Base-by-base conservation (phyloP, 2,797 vertebrate genomes). In the Enteromius trimaculatus region DNA sequence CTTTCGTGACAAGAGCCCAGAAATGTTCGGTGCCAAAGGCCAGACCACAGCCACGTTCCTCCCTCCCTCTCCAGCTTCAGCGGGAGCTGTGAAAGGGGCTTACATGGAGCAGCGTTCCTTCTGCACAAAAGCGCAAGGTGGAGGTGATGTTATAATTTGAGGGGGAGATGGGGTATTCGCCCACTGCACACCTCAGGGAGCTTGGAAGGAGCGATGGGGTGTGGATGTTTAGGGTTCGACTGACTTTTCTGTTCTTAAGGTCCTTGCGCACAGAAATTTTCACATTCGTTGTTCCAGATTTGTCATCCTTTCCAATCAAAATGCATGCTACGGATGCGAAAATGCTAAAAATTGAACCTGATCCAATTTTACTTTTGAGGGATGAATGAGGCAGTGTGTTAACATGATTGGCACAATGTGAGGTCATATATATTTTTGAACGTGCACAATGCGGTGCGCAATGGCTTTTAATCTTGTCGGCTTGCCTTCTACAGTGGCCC, bases 71-170 rank as follows among this genome's bases (percentile, higher is more conserved):
- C 68, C 37, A 79, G 81, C 85, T 79, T 86, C 79, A 79, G 78
- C 51, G n/a, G 84, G 77, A 88, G 89, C 91, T 91, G 89, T 89
- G 88, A 87, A 89, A 91, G 89, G 91, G 89, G 91, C 90, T 94
- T 93, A 92, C 78, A 84, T 68, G 90, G 71, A 80, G 78, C 92
- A 90, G 83, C 87, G 91, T 94, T 93, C 86, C 92, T 82, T 85
- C 53, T 51, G 84, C 86, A 94, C 93, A 94, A 94, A 94, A 92
- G 93, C 90, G 81, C 89, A 66, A 89, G 91, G 91, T 88, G 91
- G 92, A 90, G 86, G 87, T 92, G 93, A 91, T 86, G 88, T 90
- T 92, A 87, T 92, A 93, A 95, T 88, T 92, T 91, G 86, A 91
- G 86, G 85, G 88, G 87, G 89, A 86, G 89, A 87, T 79, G 89